Base-by-base conservation (phyloP, 2,888 invertebrate genomes). In the Drosophila picticornis region DNA sequence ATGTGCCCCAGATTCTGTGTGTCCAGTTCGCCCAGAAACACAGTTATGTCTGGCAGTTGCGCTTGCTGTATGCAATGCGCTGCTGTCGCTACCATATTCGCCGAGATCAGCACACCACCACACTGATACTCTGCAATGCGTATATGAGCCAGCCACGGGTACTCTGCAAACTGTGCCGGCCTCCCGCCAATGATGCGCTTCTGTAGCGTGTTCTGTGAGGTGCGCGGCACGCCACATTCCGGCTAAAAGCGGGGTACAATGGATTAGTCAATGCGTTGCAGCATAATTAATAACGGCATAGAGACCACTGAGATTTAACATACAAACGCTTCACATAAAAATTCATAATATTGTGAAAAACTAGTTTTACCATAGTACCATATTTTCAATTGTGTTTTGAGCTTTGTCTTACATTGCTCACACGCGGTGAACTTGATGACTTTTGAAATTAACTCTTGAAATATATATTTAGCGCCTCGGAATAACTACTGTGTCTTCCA, bases 91-190 rank as follows among this genome's bases (percentile, higher is more conserved):
- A 97, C 96, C 83, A 92, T 92, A 92, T 95, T 95, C 1, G 95
- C 94, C 3, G 96, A 96, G 38, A 97, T 96, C 94, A 97, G 92
- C 0, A 97, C 97, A 0, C 97, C 97, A 2, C 97, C 97, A 86
- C 97, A 97, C 88, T 97, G 97, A 89, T 96, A 97, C 81, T 96
- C 96, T 0, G 96, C 95, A 81, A 97, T 97, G 89, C 97, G 95
- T 73, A 97, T 96, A 84, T 97, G 97, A 0, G 96, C 97, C 91
- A 97, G 97, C 97, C 97, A 97, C 0, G 97, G 97, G 89, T 96
- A 96, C 93, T 97, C 97, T 0, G 93, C 93, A 55, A 95, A 97
- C 78, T 94, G 94, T 0, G 97, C 97, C 80, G 96, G 96, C 5
- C 96, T 94, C 0, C 97, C 97, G 1, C 97, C 97, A 50, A 97